Base-by-base conservation (phyloP, 2,888 invertebrate genomes). In the Polydrusus pterygomalis region DNA sequence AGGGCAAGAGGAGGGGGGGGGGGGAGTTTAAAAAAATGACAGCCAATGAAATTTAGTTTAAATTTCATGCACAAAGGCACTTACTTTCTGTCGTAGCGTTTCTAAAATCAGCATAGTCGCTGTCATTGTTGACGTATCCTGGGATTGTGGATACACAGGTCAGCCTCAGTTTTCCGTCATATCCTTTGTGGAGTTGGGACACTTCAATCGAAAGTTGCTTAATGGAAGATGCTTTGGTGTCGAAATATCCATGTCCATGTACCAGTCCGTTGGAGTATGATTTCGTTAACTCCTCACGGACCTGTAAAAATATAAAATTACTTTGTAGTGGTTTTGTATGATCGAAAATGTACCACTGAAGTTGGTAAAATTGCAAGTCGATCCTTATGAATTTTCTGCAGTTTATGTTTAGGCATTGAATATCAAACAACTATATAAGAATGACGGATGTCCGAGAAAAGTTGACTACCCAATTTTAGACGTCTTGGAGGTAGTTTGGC, bases 91-190 rank as follows among this genome's bases (percentile, higher is more conserved):
- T 93, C 47, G 93, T 93, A 83, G 91, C 92, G 79, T 91, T 93
- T 85, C 92, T 92, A 79, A 92, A 89, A 85, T 95, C 95, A 65
- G 94, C 95, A 83, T 92, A 95, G 80, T 91, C 90, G 81, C 93
- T 93, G 70, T 92, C 92, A 45, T 92, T 91, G 15, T 91, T 92
- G 18, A 94, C 91, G 80, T 93, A 93, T 74, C 93, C 92, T 0
- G 95, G 95, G 81, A 95, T 95, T 64, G 95, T 94, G 47, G 95
- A 91, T 77, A 93, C 90, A 84, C 95, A 95, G 40, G 93, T 94
- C 75, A 95, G 90, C 84, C 93, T 92, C 79, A 95, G 88, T 70
- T 91, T 89, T 0, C 93, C 93, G 81, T 93, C 93, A 34, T 91
- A 91, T 3, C 93, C 93, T 38, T 92, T 91, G 80, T 93, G 92